phyloP scores from a whole-genome alignment of 2,797 vertebrate species.

The Manis crassicaudata region DNA sequence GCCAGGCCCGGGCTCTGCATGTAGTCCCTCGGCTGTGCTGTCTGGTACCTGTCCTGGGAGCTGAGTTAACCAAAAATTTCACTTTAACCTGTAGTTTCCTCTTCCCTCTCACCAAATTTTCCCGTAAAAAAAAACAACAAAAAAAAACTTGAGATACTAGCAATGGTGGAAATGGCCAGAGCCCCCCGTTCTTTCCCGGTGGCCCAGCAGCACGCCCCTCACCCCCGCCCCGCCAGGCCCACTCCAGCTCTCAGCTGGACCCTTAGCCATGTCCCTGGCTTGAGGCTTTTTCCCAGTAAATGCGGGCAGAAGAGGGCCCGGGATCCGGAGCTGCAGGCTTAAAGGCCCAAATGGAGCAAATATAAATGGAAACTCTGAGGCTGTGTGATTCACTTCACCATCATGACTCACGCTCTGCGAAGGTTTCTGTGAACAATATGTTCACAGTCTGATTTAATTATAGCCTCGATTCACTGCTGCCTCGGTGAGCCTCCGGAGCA shows the following conservation, averaged over 20 bases:
- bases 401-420: slow-evolving; percentile 76
- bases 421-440: slow-evolving; percentile 76
- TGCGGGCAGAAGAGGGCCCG: background rate
- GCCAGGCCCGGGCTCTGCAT: background rate
- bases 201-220: background rate
- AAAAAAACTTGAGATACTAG: background rate
- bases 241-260: background rate
- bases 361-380: slow-evolving; percentile 71
- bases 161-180: background rate
- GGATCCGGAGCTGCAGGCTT: background rate
- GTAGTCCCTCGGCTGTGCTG: background rate
- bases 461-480: slow-evolving; percentile 62
- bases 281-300: background rate
- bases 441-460: slow-evolving; percentile 79
- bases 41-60: background rate
- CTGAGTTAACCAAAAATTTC: background rate
- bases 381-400: slow-evolving; percentile 67
- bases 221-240: background rate
- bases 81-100: background rate
- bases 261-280: background rate
- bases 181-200: background rate
- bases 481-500: background rate
- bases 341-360: slow-evolving; percentile 56
- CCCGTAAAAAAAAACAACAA: background rate
- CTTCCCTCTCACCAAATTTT: background rate